Evolutionary conservation across 2,113 vertebrate species (phyloP).

Genomic region (Parotia lawesii): DNA sequence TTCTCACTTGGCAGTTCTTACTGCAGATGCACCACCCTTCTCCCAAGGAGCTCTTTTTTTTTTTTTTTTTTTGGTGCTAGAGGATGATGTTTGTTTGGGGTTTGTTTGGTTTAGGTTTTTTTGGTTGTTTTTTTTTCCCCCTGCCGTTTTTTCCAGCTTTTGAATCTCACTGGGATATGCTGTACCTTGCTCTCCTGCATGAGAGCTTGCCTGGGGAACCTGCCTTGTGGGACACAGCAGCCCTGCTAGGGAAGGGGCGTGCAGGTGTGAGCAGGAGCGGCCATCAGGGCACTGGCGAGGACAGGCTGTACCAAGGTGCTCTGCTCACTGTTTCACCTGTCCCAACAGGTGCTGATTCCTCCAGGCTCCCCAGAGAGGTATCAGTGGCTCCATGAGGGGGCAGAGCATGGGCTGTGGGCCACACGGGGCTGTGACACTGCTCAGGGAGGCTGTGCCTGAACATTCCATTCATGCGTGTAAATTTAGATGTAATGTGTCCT

Average conservation of each 20-base stretch:
- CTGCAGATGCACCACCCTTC: background rate
- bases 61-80: background rate
- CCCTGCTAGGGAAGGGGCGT: background rate
- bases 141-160: background rate
- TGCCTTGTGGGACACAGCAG: background rate
- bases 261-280: background rate
- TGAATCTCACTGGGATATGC: background rate
- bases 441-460: background rate
- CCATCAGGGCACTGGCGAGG: fast-evolving
- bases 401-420: background rate
- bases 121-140: background rate
- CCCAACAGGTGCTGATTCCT: background rate
- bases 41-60: background rate
- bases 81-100: background rate
- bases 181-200: background rate
- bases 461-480: background rate
- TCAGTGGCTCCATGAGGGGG: fast-evolving
- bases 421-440: fast-evolving
- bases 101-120: background rate
- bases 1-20: background rate
- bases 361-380: background rate
- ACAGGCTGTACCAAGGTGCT: background rate
- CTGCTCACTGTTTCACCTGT: background rate
- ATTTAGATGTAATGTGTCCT: background rate
- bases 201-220: background rate